Base-by-base conservation (phyloP, 2,797 vertebrate genomes). In the Sebastiscus tertius region DNA sequence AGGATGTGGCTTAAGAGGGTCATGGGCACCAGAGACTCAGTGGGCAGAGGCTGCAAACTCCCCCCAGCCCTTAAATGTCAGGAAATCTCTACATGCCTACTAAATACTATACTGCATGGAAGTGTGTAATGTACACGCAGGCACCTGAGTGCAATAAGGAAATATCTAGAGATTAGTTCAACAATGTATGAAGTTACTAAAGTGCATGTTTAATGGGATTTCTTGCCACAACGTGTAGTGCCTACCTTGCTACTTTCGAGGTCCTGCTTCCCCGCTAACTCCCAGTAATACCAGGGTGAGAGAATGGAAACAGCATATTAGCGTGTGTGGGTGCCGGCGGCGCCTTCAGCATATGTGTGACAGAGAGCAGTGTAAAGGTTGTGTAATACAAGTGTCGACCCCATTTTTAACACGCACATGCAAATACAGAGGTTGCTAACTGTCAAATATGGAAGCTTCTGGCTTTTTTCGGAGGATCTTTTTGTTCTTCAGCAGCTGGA, bases 1-100 rank as follows among this genome's bases (percentile, higher is more conserved):
- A 90, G 93, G 90, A 92, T 84, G 91, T 81, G 77, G 79, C 77
- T 82, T 87, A 74, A 91, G 87, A 89, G 78, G 79, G 67, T 77
- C 77, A 75, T 22, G 77, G 85, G 83, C 82, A 85, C 77, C 55
- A 61, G 82, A 67, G 82, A 75, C 82, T 68, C 18, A 22, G 70
- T 31, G 55, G 79, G 79, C 81, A 80, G 66, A 34, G 60, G 68
- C 75, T 49, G 42, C 55, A 33, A 68, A 26, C 29, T 33, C 64
- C 27, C 52, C 16, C 20, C 52, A 55, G 12, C 29, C 16, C 76
- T 76, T 59, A 31, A 75, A 49, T 75, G 72, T 82, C 79, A 83
- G 88, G 87, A 90, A 90, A 71, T 74, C 42, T 79, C 67, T 18
- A 67, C 82, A 85, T 76, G 70, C n/a, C 71, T 46, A n/a, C 71